Evolutionary conservation across 1,140 invertebrate genomes (phyloP), one percentile per base, ranked within the genome.

Genomic region (Meloidogyne exigua): DNA sequence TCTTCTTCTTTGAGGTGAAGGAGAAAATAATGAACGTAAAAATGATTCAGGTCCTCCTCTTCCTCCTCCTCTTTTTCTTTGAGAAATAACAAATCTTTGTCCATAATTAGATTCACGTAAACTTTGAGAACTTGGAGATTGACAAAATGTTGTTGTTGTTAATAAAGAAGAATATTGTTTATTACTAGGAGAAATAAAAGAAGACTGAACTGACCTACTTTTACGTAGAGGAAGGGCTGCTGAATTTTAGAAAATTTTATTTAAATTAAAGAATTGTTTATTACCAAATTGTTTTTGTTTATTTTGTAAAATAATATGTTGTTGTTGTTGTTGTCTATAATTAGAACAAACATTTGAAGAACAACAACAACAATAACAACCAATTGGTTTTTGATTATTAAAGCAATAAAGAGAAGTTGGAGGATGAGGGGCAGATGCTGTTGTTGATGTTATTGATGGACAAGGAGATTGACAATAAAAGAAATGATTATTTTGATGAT

Each of bases 171-270:
- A 32, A 42, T 32, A 57, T 23, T 42, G 39, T 21, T 32, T 13
- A 21, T 21, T 57, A n/a, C 4, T n/a, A 39, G 3, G 0, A 1
- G n/a, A 65, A 42, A 42, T 25, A 42, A 32, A 21, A 64, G 49
- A 49, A 28, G 64, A 32, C 68, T 78, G 68, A n/a, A 69, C 72
- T 42, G 76, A 78, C 13, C 73, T 76, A 63, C 76, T 78, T 68
- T 78, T 78, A 23, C 67, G 64, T 57, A 78, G 25, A 21, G 64
- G 76, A 42, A 62, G 75, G 79, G 49, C 32, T 77, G 12, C 13
- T 49, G 13, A n/a, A n/a, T 32, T n/a, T 39, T 9, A 39, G 10
- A 9, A 7, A 39, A 39, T 39, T 39, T 39, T 39, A 39, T 9
- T 39, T 39, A 39, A 39, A 9, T 39, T 9, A 39, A 39, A n/a